phyloP scores from a whole-genome alignment of 2,797 vertebrate genomes.

The Oreochromis grahami region DNA sequence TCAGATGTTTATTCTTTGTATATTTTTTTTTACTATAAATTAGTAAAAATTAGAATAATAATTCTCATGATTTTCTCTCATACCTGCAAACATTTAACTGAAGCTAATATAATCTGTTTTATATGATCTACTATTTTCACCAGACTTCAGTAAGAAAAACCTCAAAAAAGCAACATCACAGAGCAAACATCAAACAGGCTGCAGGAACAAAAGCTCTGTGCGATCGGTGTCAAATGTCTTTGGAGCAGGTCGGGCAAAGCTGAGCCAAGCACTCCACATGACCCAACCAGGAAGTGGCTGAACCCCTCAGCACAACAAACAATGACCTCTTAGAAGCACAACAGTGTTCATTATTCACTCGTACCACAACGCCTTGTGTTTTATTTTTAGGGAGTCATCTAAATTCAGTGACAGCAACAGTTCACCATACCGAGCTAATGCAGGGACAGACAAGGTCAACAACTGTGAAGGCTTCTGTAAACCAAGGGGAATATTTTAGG shows the following conservation, averaged over 20 bases:
- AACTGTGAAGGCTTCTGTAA: neutral
- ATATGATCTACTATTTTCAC: neutral
- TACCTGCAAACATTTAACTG: neutral
- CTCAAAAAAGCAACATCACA: rapidly evolving
- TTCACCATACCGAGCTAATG: neutral
- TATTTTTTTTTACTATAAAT: rapidly evolving
- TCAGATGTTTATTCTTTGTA: neutral
- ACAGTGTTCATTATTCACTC: constrained; percentile 43
- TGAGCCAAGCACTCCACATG: constrained; percentile 53
- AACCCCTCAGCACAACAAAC: constrained; percentile 45
- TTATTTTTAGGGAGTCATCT: constrained; percentile 35
- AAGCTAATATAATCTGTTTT: neutral
- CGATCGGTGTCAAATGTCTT: constrained; percentile 7
- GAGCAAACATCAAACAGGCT: neutral
- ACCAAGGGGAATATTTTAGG: neutral
- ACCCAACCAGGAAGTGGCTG: constrained; percentile 52
- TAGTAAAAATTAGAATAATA: neutral
- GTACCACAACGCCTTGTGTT: constrained; percentile 46
- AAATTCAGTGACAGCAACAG: constrained; percentile 42
- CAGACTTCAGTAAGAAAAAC: rapidly evolving
- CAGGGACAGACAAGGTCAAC: neutral
- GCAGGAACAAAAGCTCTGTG: constrained; percentile 26
- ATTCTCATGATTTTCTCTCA: neutral
- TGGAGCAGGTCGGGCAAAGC: constrained; percentile 9
- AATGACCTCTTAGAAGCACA: constrained; percentile 54